Conservation (phyloP, 1,140 invertebrate species). For the Thalassaphorura encarpata region DNA sequence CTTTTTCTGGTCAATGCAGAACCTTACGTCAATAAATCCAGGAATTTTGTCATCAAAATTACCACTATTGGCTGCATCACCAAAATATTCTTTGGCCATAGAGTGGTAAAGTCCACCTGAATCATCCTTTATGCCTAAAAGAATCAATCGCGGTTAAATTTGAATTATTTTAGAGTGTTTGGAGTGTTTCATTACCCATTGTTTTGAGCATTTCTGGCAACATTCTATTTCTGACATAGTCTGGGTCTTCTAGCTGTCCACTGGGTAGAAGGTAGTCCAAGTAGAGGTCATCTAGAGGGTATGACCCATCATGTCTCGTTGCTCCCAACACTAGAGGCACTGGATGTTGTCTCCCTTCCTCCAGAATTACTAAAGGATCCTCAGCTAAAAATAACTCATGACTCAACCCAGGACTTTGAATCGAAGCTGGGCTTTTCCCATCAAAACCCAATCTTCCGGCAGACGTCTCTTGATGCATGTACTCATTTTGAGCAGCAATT, state of each 20-base stretch:
- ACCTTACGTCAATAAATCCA: conserved; percentile 4
- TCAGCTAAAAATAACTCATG: not conserved
- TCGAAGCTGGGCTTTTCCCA: not conserved
- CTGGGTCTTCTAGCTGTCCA: not conserved
- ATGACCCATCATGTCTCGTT: not conserved
- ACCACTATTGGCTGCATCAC: not conserved
- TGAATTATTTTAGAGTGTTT: too few species aligned
- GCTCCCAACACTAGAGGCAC: not conserved
- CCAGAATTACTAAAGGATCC: conserved; percentile 1
- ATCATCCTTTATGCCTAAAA: conserved; percentile 1
- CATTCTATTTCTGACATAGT: not conserved
- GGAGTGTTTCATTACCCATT: not conserved
- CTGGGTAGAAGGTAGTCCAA: not conserved
- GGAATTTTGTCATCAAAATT: not conserved
- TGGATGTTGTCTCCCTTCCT: not conserved
- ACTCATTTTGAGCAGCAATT: not conserved
- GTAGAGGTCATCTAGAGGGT: conserved; percentile 4
- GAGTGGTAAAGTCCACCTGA: not conserved
- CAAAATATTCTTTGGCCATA: not conserved
- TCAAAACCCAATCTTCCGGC: conserved; percentile 2
- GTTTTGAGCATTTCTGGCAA: not conserved
- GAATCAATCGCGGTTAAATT: too few species aligned
- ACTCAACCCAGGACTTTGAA: not conserved
- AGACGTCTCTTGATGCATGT: too few species aligned
- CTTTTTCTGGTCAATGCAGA: too few species aligned